Percentiles rank a stretch among this genome's conserved stretches.
phyloP scores from a whole-genome alignment of 2,888 invertebrate genomes.

The Portevinia maculata region DNA sequence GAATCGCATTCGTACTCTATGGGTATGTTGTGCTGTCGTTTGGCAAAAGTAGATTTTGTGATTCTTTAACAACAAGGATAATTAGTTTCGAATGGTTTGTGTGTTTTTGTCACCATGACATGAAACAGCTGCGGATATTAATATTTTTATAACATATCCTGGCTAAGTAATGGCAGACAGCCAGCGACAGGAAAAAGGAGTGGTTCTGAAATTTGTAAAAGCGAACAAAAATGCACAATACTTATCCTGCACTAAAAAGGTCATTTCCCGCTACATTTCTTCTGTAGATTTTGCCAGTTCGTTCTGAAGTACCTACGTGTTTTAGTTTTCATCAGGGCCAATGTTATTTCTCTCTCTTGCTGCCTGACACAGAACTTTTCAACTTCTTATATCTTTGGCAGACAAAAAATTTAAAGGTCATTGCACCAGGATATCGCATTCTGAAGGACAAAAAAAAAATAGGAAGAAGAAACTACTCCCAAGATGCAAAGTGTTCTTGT shows the following conservation, averaged over 20 bases:
- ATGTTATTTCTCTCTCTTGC: slow-evolving; percentile 1
- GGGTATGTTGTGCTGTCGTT: slow-evolving; percentile 51
- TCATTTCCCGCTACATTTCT: slow-evolving; percentile 54
- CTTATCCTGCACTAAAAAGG: slow-evolving; percentile 47
- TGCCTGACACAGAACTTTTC: slow-evolving; percentile 6
- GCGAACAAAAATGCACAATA: slow-evolving; percentile 24
- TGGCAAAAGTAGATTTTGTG: slow-evolving; percentile 40
- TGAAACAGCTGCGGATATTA: slow-evolving; percentile 62
- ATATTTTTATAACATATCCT: slow-evolving; percentile 61
- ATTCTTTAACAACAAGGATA: slow-evolving; percentile 48
- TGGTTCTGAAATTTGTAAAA: slow-evolving; percentile 1
- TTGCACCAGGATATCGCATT: slow-evolving; percentile 37
- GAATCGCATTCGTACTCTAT: not conserved
- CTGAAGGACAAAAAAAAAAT: slow-evolving; percentile 4
- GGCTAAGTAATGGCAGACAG: slow-evolving; percentile 23
- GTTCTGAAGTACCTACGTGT: slow-evolving; percentile 39
- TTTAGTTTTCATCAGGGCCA: slow-evolving; percentile 24
- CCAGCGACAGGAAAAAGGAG: slow-evolving; percentile 53
- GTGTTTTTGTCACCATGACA: slow-evolving; percentile 58
- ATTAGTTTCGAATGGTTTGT: slow-evolving; percentile 68
- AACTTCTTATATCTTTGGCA: slow-evolving; percentile 27
- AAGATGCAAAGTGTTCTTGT: slow-evolving; percentile 49
- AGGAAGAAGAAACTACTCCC: not conserved
- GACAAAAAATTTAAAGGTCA: slow-evolving; percentile 19
- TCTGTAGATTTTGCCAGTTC: slow-evolving; percentile 12